A percentile compares a stretch with the other conserved stretches of the same genome.
Evolutionary conservation across 2,797 vertebrate species (phyloP).

Genomic region (Salarias fasciatus): DNA sequence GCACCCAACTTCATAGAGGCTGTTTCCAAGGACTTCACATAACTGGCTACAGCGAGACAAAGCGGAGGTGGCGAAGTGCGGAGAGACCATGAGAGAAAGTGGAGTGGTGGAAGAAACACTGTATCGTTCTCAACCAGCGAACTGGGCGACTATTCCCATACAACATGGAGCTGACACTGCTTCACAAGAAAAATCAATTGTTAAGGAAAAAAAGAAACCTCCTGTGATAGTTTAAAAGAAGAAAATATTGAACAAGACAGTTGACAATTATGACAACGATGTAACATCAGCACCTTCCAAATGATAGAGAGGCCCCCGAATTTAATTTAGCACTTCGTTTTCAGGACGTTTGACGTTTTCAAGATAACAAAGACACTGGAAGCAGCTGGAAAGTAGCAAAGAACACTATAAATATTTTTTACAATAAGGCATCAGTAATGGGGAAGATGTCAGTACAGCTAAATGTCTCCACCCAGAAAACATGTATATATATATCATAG

Average conservation of each 20-base stretch:
- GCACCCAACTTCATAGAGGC: constrained; percentile 94
- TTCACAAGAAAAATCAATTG: constrained; percentile 17
- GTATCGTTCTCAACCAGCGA: constrained; percentile 13
- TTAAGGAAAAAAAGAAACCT: constrained; percentile 10
- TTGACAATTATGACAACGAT: background rate
- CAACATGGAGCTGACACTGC: background rate
- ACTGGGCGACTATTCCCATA: constrained; percentile 2
- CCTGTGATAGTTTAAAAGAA: background rate
- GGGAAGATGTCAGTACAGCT: constrained; percentile 1
- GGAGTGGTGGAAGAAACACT: too few relatives aligned
- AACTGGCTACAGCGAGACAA: constrained; percentile 41
- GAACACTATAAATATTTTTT: constrained; percentile 23
- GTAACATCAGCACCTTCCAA: constrained; percentile 10
- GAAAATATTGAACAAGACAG: background rate
- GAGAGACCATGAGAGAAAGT: constrained; percentile 7
- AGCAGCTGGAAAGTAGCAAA: background rate
- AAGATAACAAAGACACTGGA: background rate
- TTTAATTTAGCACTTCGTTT: background rate
- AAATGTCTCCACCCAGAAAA: constrained; percentile 18
- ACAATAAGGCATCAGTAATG: constrained; percentile 15
- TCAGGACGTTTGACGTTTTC: background rate
- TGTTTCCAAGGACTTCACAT: constrained; percentile 93
- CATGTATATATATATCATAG: constrained; percentile 49
- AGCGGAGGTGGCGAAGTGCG: constrained; percentile 1
- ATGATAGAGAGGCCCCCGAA: constrained; percentile 1